Base-by-base conservation (phyloP, 1,140 invertebrate species). In the Drosophila athabasca region DNA sequence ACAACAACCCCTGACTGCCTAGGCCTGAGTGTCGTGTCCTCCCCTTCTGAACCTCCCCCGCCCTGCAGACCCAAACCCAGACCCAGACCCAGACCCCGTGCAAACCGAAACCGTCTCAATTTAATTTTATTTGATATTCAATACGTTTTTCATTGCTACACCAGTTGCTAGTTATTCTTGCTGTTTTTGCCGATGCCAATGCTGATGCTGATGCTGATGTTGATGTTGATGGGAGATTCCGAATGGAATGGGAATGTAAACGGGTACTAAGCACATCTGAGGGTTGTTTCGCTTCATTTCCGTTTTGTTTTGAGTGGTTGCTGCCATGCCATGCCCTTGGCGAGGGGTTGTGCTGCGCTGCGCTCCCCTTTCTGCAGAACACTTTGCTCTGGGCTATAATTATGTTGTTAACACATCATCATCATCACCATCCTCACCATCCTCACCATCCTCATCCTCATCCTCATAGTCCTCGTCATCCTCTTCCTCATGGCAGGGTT, bases 401-500 rank as follows among this genome's bases (percentile, higher is more conserved):
- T 89, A 90, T 90, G 79, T 90, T 90, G 89, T 90, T 90, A 90
- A 90, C 89, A 89, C 89, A 90, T 89, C 83, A 79, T 90, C 84
- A 85, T 88, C 82, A 8, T 31, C 29, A 31, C 29, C 29, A 31
- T 90, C 83, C 79, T 85, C 82, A n/a, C n/a, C n/a, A n/a, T n/a
- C n/a, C n/a, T 19, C 17, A 62, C 58, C 81, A 62, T 64, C 65
- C 50, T 43, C 72, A 55, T 57, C 80, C 60, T 54, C 68, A 52
- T 39, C 62, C 6, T 31, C 29, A 8, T 31, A 2, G 35, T 39
- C 35, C 11, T 5, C 35, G 59, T 67, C 81, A 60, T 64, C 68
- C 50, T 43, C 69, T 52, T 65, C 80, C 58, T 54, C 68, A 50
- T 39, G 60, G 35, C 35, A 39, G 11, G 35, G 35, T 39, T 39